Conservation (phyloP, 2,797 vertebrate species). For the Hemibagrus guttatus region DNA sequence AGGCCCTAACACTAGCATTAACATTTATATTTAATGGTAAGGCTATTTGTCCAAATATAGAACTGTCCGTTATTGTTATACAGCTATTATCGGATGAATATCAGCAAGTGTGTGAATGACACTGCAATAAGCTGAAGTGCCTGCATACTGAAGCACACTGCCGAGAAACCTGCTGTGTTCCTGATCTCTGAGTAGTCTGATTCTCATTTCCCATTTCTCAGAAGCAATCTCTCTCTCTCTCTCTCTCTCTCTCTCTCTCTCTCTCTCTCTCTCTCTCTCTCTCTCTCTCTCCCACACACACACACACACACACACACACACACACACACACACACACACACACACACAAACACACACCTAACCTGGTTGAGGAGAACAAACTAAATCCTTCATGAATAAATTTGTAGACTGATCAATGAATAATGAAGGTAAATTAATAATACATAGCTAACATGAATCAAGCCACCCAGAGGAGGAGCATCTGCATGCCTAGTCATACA, state of each 20-base stretch:
- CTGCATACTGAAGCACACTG: conserved; percentile 4
- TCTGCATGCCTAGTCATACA: conserved; percentile 26
- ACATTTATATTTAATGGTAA: not conserved
- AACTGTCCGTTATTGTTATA: conserved; percentile 2
- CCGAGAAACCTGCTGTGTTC: not conserved
- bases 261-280: too few relatives aligned
- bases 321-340: not conserved
- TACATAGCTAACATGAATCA: conserved; percentile 60
- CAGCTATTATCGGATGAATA: not conserved
- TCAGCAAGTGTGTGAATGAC: conserved; percentile 23
- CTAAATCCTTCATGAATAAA: conserved; percentile 59
- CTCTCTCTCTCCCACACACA: not conserved
- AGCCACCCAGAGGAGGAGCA: conserved; percentile 51
- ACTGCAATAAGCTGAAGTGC: conserved; percentile 3
- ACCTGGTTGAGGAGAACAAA: conserved; percentile 27
- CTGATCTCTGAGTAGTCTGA: not conserved
- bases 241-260: not conserved
- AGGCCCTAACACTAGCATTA: not conserved
- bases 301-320: not conserved
- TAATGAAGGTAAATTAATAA: conserved; percentile 65
- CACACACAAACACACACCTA: not conserved
- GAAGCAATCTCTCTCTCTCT: not conserved
- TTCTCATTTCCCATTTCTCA: not conserved
- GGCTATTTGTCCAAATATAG: not conserved
- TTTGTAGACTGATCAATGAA: conserved; percentile 63